Evolutionary conservation across 2,888 invertebrate species (phyloP).

Genomic region (Lasioglossum pauxillum): DNA sequence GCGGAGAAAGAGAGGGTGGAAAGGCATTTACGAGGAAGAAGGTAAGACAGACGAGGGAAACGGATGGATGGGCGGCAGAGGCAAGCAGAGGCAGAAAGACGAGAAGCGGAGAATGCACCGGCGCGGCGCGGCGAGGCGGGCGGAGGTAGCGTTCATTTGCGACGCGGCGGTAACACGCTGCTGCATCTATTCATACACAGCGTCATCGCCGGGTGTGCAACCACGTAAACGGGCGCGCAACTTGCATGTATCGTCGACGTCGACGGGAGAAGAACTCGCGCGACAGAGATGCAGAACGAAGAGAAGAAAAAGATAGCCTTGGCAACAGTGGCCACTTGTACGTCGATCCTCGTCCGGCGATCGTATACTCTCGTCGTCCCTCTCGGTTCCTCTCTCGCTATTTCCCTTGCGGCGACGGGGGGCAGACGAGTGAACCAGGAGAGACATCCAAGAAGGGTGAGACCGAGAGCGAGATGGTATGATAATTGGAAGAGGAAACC

Average conservation of each 20-base stretch:
- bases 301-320: constrained; percentile 68
- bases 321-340: constrained; percentile 79
- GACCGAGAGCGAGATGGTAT: constrained; percentile 73
- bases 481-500: constrained; percentile 75
- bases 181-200: constrained; percentile 75
- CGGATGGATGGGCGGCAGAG: constrained; percentile 10
- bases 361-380: constrained; percentile 27
- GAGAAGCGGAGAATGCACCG: constrained; percentile 22
- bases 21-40: constrained; percentile 58
- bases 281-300: constrained; percentile 25
- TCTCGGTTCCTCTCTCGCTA: constrained; percentile 54
- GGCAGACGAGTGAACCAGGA: constrained; percentile 35
- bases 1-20: constrained; percentile 38
- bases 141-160: constrained; percentile 62
- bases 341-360: constrained; percentile 49
- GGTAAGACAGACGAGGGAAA: constrained; percentile 18
- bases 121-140: constrained; percentile 2
- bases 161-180: constrained; percentile 66
- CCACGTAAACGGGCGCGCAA: constrained; percentile 57
- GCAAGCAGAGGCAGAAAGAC: constrained; percentile 22
- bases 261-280: constrained; percentile 58
- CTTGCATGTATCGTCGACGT: constrained; percentile 58
- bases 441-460: constrained; percentile 68
- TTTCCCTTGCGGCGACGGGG: constrained; percentile 16
- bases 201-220: constrained; percentile 56